Percentiles rank a stretch among this genome's conserved stretches.
These are phyloP conservation scores for Orchesella cincta DNA, from an alignment of 1,140 invertebrate genomes.

Conservation along the genomic window DNA sequence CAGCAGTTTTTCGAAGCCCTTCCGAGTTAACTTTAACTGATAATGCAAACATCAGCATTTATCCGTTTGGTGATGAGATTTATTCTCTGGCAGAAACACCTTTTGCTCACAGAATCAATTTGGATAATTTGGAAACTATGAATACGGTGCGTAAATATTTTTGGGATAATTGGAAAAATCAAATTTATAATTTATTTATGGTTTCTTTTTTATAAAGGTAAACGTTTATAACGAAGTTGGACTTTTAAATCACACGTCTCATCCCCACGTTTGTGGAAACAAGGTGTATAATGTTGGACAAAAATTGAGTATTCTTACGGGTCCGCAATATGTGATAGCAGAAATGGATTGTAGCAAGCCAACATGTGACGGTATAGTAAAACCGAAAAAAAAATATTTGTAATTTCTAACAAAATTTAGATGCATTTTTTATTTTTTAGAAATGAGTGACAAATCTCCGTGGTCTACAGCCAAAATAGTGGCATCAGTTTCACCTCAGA, in stretches of 20 bases:
- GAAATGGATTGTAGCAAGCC: slow-evolving; percentile 62
- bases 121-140: slow-evolving; percentile 67
- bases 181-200: slow-evolving; percentile 37
- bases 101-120: slow-evolving; percentile 75
- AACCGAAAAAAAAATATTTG: slow-evolving; percentile 1
- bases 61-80: slow-evolving; percentile 81
- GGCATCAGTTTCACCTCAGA: slow-evolving; percentile 70
- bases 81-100: slow-evolving; percentile 80
- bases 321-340: slow-evolving; percentile 70
- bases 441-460: no score
- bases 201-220: no score
- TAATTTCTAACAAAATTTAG: neutral
- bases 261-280: slow-evolving; percentile 79
- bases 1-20: slow-evolving; percentile 67
- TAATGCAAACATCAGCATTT: slow-evolving; percentile 85
- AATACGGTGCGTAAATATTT: slow-evolving; percentile 57
- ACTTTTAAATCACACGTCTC: slow-evolving; percentile 80
- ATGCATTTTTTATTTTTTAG: neutral
- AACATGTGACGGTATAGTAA: slow-evolving; percentile 29
- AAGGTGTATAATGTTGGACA: slow-evolving; percentile 76
- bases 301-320: slow-evolving; percentile 63
- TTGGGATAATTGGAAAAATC: no score
- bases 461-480: slow-evolving; percentile 69
- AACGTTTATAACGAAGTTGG: slow-evolving; percentile 69
- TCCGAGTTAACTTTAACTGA: slow-evolving; percentile 67